Base-by-base conservation (phyloP, 2,888 invertebrate species). In the Parnassius apollo region DNA sequence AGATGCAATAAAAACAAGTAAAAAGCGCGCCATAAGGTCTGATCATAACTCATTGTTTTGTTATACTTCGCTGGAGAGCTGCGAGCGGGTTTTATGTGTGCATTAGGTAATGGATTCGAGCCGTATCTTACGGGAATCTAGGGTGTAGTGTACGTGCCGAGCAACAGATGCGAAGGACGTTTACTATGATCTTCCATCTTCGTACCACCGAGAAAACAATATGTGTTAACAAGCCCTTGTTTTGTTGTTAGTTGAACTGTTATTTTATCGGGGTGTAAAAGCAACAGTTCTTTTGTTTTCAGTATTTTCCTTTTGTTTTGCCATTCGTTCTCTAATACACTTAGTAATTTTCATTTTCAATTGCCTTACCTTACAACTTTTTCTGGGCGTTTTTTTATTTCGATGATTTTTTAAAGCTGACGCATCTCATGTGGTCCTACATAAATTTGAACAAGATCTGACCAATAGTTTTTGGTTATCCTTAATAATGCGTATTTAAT, bases 31-130 rank as follows among this genome's bases (percentile, higher is more conserved):
- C 80, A 81, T 78, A 78, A 79, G 74, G 77, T 74, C 70, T 80
- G 78, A 81, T 83, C 86, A 86, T 89, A 88, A 87, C 78, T 88
- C 85, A 85, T 84, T 86, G 86, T 86, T 88, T 86, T 83, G 84
- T 83, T 82, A 77, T 79, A 77, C 71, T 74, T 71, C 70, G 67
- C 70, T 65, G 59, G 73, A 72, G 75, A 66, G 75, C 64, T 63
- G 64, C 69, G 76, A 69, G 75, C 74, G 75, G 70, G 75, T 77
- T 81, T 87, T 86, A 86, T 81, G 82, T 78, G 77, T 78, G 81
- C 83, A 85, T 88, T 85, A 83, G 81, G 82, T 86, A 87, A 90
- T 88, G 88, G 87, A 86, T 83, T 83, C 75, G 74, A 74, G 81
- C 76, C 76, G 78, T 82, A 81, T 83, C 78, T 77, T 75, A 76